phyloP scores from a whole-genome alignment of 2,797 vertebrate genomes.

The Chrosomus eos region DNA sequence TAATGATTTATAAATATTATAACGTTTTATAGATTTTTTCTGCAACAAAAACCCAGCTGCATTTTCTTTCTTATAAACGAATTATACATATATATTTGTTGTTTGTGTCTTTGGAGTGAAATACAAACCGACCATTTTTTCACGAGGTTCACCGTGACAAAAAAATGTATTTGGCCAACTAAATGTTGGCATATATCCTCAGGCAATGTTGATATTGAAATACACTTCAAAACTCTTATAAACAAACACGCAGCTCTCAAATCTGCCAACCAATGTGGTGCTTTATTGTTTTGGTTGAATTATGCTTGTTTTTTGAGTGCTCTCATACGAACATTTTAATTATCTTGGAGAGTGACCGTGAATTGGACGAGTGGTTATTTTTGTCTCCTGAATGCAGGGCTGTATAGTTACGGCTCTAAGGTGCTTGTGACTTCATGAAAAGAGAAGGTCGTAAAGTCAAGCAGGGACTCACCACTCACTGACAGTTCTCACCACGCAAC shows the following conservation, averaged over 20 bases:
- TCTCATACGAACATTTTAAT: conserved; percentile 38
- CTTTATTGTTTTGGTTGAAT: conserved; percentile 40
- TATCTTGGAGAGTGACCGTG: conserved; percentile 24
- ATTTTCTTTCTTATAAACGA: background rate
- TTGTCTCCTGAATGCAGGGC: conserved; percentile 13
- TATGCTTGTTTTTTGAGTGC: conserved; percentile 28
- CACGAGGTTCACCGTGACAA: background rate
- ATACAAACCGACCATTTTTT: background rate
- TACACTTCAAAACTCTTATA: conserved; percentile 21
- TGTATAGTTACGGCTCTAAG: background rate
- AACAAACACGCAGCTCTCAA: conserved; percentile 17
- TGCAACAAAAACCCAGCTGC: background rate
- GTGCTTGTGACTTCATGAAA: conserved; percentile 45
- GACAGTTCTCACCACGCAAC: conserved; percentile 37
- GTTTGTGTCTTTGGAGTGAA: background rate
- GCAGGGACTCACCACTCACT: conserved; percentile 33
- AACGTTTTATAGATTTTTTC: background rate
- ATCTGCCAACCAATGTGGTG: conserved; percentile 34
- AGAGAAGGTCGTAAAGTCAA: conserved; percentile 42
- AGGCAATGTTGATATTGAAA: conserved; percentile 35
- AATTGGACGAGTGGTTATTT: conserved; percentile 7
- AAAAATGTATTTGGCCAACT: background rate
- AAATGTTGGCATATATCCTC: conserved; percentile 11
- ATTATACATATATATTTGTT: background rate
- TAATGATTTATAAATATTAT: background rate